These are phyloP conservation scores for Latrodectus elegans DNA, from an alignment of 2,888 invertebrate genomes.

Conservation along the genomic window DNA sequence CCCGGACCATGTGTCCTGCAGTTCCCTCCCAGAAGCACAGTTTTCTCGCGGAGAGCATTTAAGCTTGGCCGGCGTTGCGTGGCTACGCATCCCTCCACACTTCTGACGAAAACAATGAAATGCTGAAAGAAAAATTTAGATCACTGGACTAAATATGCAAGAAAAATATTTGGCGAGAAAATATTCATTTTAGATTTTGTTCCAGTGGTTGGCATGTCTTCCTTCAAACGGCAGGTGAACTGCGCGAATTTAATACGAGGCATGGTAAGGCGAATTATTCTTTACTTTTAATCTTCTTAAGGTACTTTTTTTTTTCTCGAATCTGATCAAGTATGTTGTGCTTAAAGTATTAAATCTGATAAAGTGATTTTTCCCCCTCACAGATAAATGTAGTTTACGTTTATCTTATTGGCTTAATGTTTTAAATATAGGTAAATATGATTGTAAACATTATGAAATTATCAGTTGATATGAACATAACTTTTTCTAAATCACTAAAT, in stretches of 20 bases:
- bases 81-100: conserved; percentile 1
- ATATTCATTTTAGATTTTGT: background rate
- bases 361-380: background rate
- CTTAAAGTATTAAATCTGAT: background rate
- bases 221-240: background rate
- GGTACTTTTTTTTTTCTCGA: background rate
- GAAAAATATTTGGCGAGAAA: conserved; percentile 12
- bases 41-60: background rate
- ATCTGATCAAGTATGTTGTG: background rate
- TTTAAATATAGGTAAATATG: too few species aligned
- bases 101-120: background rate
- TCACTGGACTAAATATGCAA: conserved; percentile 21
- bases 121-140: conserved; percentile 10
- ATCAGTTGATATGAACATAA: too few species aligned
- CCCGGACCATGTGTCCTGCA: background rate
- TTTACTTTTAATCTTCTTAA: background rate
- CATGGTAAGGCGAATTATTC: background rate
- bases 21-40: background rate
- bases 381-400: too few species aligned
- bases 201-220: background rate
- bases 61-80: conserved; percentile 39
- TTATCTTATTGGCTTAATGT: too few species aligned
- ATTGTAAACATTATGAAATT: too few species aligned
- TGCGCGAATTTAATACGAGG: background rate
- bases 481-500: too few species aligned